Evolutionary conservation across 2,113 vertebrate species (phyloP).

Genomic region (Pelecanoides urinatrix): DNA sequence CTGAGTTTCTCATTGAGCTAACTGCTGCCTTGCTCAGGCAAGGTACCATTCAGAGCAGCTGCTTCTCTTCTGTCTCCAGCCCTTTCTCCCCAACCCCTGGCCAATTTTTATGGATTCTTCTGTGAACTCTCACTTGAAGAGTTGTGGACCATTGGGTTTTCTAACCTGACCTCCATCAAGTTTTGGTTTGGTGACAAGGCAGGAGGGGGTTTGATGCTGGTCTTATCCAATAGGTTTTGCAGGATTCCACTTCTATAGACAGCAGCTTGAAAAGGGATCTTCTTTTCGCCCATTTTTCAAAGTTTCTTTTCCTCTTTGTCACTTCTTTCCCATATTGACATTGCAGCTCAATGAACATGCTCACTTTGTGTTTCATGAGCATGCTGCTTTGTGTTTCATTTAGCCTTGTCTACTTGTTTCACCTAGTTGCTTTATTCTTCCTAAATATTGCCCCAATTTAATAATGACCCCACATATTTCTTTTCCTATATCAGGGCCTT

Average conservation of each 20-base stretch:
- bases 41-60: not conserved
- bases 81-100: not conserved
- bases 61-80: not conserved
- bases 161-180: fast-evolving
- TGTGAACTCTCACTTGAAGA: not conserved
- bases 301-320: not conserved
- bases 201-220: not conserved
- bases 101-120: not conserved
- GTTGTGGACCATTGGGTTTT: not conserved
- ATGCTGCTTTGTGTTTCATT: not conserved
- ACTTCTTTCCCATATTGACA: not conserved
- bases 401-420: not conserved
- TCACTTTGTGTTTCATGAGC: not conserved
- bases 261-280: not conserved
- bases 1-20: not conserved
- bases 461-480: not conserved
- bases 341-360: not conserved
- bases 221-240: not conserved
- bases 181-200: not conserved
- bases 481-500: not conserved
- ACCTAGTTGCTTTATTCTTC: not conserved
- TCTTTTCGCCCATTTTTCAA: not conserved
- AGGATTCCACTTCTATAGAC: not conserved
- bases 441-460: not conserved
- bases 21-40: not conserved